Evolutionary conservation across 1,140 invertebrate species (phyloP), one percentile per base, ranked within the genome.

Genomic region (Gonatopus flavifemur): DNA sequence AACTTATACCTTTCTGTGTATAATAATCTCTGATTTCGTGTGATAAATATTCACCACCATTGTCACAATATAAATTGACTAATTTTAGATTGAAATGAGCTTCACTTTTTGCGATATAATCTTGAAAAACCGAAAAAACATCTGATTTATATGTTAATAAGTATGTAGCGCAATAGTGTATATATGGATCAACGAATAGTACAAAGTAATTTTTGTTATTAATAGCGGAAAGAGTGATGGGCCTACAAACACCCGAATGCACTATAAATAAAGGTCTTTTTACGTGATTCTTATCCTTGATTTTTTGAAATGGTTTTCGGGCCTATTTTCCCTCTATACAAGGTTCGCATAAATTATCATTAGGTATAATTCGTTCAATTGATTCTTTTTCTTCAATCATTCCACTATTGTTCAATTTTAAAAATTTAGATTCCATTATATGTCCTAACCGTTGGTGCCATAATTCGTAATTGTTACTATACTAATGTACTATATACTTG

Each of bases 311-410:
- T 73, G 72, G 8, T 66, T 74, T 59, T 72, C 67, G 45, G 19
- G 60, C 49, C 65, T 77, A 73, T 66, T 79, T 80, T 4, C 76
- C 72, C 28, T 70, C 60, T 53, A 80, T 70, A 59, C 74, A 80
- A 43, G 72, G 58, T 57, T 80, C 76, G 62, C 75, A 80, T 37
- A 78, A 55, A 24, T 62, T 49, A 53, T 66, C 52, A 52, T 51
- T 62, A 35, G 61, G 66, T n/a, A 66, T 9, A 63, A 72, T 49
- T 74, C 40, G 51, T 18, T 50, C 15, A 10, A 59, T 42, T 15
- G 25, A 9, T 1, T 19, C 5, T 0, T 37, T 15, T 36, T 56
- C 47, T 5, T 22, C 13, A 1, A 44, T 10, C 55, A 77, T 64
- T 21, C 58, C 20, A 40, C 67, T 51, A 47, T 52, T 55, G 59